Percentiles rank a stretch among this genome's conserved stretches.
Evolutionary conservation across 2,888 invertebrate genomes (phyloP).

Genomic region (Pomacea canaliculata): DNA sequence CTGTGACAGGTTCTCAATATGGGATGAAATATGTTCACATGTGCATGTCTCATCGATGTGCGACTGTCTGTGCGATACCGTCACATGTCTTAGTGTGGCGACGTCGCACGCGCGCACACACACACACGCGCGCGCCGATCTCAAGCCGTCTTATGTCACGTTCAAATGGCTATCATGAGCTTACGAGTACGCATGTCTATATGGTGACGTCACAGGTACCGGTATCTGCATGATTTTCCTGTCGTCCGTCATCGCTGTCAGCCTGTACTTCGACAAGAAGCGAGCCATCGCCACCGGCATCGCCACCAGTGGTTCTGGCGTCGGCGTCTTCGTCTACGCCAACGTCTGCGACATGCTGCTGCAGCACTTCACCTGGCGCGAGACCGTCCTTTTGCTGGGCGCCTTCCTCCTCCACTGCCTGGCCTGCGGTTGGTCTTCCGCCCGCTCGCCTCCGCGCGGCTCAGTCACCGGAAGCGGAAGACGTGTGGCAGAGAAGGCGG

Average conservation of each 20-base stretch:
- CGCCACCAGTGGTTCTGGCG: constrained; percentile 94
- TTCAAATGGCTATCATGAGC: too few species aligned
- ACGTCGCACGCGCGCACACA: too few species aligned
- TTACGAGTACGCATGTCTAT: too few species aligned
- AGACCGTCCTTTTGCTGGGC: constrained; percentile 73
- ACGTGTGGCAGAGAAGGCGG: neutral
- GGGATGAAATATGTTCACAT: too few species aligned
- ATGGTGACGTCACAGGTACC: constrained; percentile 75
- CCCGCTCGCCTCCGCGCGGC: constrained; percentile 74
- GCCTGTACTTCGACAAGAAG: constrained; percentile 94
- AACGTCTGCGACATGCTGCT: constrained; percentile 75
- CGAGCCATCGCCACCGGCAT: constrained; percentile 96
- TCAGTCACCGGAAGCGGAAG: neutral
- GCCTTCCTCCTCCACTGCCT: constrained; percentile 88
- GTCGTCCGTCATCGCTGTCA: constrained; percentile 96
- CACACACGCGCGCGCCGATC: too few species aligned
- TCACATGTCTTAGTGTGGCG: too few species aligned
- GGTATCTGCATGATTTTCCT: constrained; percentile 97
- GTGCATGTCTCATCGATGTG: too few species aligned
- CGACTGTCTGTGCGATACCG: neutral
- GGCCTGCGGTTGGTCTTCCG: constrained; percentile 90
- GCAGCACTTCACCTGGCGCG: constrained; percentile 51
- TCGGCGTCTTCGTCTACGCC: constrained; percentile 93
- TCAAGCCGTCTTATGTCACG: too few species aligned
- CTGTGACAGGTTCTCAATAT: too few species aligned